Evolutionary conservation across 2,888 invertebrate species (phyloP), one percentile per base, ranked within the genome.

Genomic region (Dryocosmus kuriphilus): DNA sequence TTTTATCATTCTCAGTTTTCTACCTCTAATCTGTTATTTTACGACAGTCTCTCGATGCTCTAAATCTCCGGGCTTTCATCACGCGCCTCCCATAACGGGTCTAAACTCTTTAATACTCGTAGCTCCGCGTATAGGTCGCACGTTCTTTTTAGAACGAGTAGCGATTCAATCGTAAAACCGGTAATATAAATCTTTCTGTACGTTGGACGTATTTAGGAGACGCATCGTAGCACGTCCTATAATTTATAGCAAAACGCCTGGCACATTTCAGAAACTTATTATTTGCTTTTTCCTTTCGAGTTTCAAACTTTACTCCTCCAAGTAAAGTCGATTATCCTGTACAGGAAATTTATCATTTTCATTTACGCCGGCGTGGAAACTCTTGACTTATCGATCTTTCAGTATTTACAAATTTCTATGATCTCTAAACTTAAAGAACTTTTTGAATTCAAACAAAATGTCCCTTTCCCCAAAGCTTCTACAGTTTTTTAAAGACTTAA

Each of bases 61-160:
- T 35, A 41, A 74, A 61, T 74, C 38, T 74, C 60, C 19, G 24
- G 27, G 60, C 19, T 74, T 60, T 74, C 38, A 74, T 74, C 41
- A 74, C 57, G 61, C 9, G 61, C 38, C 16, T 11, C 16, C 57
- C 74, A 74, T 79, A 79, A 77, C 65, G 74, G 75, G 35, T 79
- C 67, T 60, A 77, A 77, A 77, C 57, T 74, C 74, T 77, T 79
- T 75, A 79, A n/a, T n/a, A n/a, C n/a, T n/a, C n/a, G n/a, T 79
- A 77, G 61, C 61, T 41, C 5, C 30, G 46, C 67, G 67, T 71
- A 46, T 51, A 71, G 67, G 46, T 51, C n/a, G 46, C 46, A 71
- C 46, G 46, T 51, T 5, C 24, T 71, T 71, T 71, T 71, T 38
- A 38, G 27, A 46, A 60, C 24, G 57, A 60, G 14, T 60, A 46